Percentiles rank a stretch among this genome's conserved stretches.
Conservation (phyloP, 1,140 invertebrate species). For the Cherax destructor region DNA sequence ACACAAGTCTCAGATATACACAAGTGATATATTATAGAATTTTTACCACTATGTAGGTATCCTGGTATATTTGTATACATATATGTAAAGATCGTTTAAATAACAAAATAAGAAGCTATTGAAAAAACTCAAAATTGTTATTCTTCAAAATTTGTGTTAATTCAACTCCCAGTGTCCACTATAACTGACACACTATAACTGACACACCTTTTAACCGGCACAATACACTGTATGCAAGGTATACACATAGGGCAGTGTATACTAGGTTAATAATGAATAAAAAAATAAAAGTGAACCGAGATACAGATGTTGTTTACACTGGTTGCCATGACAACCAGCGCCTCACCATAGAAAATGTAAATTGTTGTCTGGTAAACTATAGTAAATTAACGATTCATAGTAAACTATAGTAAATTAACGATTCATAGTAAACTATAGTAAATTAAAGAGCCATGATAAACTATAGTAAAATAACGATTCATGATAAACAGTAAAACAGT, state of each 20-base stretch:
- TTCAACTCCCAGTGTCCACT: too few species aligned
- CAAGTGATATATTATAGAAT: too few species aligned
- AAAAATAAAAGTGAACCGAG: background rate
- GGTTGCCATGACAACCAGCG: slow-evolving; percentile 29
- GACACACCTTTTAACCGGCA: too few species aligned
- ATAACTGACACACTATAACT: too few species aligned
- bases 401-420: background rate
- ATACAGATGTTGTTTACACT: slow-evolving; percentile 6
- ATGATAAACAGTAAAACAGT: too few species aligned
- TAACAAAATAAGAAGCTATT: too few species aligned
- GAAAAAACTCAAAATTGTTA: too few species aligned
- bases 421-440: background rate
- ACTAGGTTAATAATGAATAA: background rate
- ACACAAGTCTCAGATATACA: too few species aligned
- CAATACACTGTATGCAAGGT: background rate
- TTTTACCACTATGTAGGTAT: too few species aligned
- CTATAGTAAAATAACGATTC: background rate
- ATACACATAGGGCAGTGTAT: background rate
- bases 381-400: background rate
- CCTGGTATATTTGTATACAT: background rate
- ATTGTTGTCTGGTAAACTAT: background rate
- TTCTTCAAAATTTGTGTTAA: too few species aligned
- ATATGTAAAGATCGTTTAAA: background rate
- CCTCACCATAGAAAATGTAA: slow-evolving; percentile 13
- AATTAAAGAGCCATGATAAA: background rate